Evolutionary conservation across 2,113 vertebrate genomes (phyloP), one percentile per base, ranked within the genome.

Genomic region (Tachycineta bicolor): DNA sequence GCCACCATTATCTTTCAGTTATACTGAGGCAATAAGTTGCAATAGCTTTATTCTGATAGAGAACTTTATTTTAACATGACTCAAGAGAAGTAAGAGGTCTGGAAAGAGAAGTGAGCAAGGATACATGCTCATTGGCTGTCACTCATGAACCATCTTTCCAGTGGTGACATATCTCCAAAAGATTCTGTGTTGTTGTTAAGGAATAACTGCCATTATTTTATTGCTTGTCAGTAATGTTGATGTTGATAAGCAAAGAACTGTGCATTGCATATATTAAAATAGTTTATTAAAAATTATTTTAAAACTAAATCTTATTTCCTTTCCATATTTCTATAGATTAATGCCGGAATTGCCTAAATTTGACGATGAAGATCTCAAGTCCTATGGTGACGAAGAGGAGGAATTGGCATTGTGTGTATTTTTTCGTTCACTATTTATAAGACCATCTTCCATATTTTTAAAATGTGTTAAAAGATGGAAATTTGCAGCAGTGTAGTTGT

Each of bases 261-360:
- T 43, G 52, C 22, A 68, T 63, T 29, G 9, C 13, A 20, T 89
- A 10, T 21, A 47, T 64, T 46, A 76, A 89, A 89, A 76, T 12
- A 68, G 20, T 34, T 76, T 13, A 41, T 43, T 62, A 16, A 49
- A 26, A 62, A 33, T 19, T 4, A 33, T 55, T 15, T 67, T 11
- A 56, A 83, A 93, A 78, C 85, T 60, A 68, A 64, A 49, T 71
- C 14, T 70, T 2, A 14, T 83, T 97, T 78, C 13, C 11, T 82
- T 88, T 78, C 31, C 4, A 0, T 65, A 29, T 87, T 80, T 87
- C 33, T 87, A 0, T 84, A 99, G 99, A 96, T 97, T 99, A 89
- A 99, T 99, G 99, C 98, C 98, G 83, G 98, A 99, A 82, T 97
- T 99, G 80, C 99, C 99, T 12, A 98, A 98, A 47, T 99, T 98